Conservation (phyloP, 2,888 invertebrate species). For the Platynereis dumerilii region DNA sequence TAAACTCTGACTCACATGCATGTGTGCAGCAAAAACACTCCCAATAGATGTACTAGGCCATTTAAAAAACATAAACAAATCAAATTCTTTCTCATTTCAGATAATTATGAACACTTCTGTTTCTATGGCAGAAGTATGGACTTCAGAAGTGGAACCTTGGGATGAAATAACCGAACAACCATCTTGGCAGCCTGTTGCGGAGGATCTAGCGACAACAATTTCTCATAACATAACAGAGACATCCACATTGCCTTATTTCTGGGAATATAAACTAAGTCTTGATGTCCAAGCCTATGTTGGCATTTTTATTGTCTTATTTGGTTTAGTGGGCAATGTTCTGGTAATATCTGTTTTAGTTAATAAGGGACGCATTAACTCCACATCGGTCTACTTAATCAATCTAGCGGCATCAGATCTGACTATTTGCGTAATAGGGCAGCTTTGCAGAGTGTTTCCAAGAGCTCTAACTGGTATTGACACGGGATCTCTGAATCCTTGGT, state of each 20-base stretch:
- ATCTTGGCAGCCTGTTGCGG: too few relatives aligned
- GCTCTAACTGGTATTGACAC: constrained; percentile 18
- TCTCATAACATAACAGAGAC: too few relatives aligned
- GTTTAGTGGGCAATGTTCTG: constrained; percentile 20
- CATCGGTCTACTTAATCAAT: constrained; percentile 20
- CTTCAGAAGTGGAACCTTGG: too few relatives aligned
- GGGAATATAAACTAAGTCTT: constrained; percentile 19
- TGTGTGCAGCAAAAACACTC: too few relatives aligned
- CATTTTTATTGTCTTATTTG: constrained; percentile 12
- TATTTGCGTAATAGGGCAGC: constrained; percentile 20
- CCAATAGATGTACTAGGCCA: too few relatives aligned
- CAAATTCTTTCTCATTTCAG: too few relatives aligned
- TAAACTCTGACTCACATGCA: too few relatives aligned
- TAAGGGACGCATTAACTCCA: constrained; percentile 16
- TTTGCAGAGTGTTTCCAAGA: constrained; percentile 17
- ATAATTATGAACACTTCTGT: too few relatives aligned
- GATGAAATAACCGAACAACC: too few relatives aligned
- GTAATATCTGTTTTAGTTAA: constrained; percentile 6
- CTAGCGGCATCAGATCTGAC: constrained; percentile 19
- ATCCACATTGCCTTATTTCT: constrained; percentile 9
- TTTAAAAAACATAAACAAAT: too few relatives aligned
- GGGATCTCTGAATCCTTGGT: not conserved
- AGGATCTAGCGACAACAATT: too few relatives aligned
- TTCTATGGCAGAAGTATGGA: too few relatives aligned
- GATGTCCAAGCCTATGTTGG: constrained; percentile 22